Conservation (phyloP, 2,888 invertebrate genomes). For the Nebria brevicollis region DNA sequence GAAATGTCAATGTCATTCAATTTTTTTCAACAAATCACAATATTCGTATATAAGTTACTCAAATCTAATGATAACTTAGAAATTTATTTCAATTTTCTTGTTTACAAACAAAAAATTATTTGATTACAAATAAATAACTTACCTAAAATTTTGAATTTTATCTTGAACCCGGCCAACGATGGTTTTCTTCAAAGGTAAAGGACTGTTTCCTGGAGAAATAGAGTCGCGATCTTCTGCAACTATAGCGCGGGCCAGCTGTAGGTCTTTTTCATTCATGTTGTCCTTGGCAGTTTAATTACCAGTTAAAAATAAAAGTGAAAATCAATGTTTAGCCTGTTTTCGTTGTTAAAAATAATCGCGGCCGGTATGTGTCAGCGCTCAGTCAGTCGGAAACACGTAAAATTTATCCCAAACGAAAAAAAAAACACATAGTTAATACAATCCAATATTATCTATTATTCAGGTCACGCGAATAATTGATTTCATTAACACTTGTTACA, state of each 20-base stretch:
- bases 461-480: too few relatives aligned
- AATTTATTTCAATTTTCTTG: too few relatives aligned
- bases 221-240: constrained; percentile 67
- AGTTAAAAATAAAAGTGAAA: constrained; percentile 37
- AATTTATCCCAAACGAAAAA: neutral
- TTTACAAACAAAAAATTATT: too few relatives aligned
- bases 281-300: constrained; percentile 18
- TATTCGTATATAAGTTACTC: too few relatives aligned
- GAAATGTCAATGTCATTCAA: neutral
- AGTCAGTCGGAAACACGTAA: neutral
- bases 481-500: neutral
- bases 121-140: constrained; percentile 52
- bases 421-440: neutral
- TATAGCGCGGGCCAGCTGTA: constrained; percentile 78
- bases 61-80: too few relatives aligned
- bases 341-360: neutral
- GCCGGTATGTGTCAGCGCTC: neutral
- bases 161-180: constrained; percentile 71
- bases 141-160: constrained; percentile 78
- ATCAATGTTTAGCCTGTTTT: constrained; percentile 5
- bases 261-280: constrained; percentile 77
- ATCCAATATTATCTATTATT: neutral
- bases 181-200: constrained; percentile 71
- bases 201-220: constrained; percentile 69
- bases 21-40: neutral